Conservation (phyloP, 2,113 vertebrate genomes). For the Tachysurus vachellii region DNA sequence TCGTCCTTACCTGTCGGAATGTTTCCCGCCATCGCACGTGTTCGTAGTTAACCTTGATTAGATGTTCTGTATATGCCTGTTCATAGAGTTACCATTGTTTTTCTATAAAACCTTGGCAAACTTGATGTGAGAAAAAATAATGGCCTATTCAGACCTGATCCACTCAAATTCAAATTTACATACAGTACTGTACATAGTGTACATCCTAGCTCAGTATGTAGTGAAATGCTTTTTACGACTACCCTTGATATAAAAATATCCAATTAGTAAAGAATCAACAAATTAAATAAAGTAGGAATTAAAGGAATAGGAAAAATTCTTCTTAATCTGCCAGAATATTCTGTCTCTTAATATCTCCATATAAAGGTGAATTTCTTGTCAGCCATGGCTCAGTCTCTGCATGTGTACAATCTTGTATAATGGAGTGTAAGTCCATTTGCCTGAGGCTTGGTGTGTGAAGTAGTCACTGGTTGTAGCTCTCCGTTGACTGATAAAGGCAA, state of each 20-base stretch:
- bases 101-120: neutral
- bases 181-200: too few relatives aligned
- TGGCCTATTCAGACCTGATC: slow-evolving; percentile 15
- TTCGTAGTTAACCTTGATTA: too few relatives aligned
- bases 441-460: slow-evolving; percentile 9
- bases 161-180: neutral
- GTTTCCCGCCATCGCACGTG: too few relatives aligned
- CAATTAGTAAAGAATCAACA: too few relatives aligned
- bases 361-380: slow-evolving; percentile 13
- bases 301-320: neutral
- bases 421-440: slow-evolving; percentile 21
- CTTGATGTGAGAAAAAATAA: too few relatives aligned
- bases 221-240: too few relatives aligned
- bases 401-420: neutral
- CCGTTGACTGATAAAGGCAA: slow-evolving; percentile 40
- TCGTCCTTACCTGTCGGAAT: too few relatives aligned
- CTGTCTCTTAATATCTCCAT: slow-evolving; percentile 19
- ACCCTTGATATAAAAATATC: too few relatives aligned
- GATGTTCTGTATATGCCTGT: too few relatives aligned
- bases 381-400: neutral
- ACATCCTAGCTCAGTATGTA: too few relatives aligned
- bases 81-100: too few relatives aligned
- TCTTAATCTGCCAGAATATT: slow-evolving; percentile 10
- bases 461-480: slow-evolving; percentile 32
- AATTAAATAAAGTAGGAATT: too few relatives aligned